Conservation (phyloP, 2,113 vertebrate genomes). For the Syngnathus typhle region DNA sequence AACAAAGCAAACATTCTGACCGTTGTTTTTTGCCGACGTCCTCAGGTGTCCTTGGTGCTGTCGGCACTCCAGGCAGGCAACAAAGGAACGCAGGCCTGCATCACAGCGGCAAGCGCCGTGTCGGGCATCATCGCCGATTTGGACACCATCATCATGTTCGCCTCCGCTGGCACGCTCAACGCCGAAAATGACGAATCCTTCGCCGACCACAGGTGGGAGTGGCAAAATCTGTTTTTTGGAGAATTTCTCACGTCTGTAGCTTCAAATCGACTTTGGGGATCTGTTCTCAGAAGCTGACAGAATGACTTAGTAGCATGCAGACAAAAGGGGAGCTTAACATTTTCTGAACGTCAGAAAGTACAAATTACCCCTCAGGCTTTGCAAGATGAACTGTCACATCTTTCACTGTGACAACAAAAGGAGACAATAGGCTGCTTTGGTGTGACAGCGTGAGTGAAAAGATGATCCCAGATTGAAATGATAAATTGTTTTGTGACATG, state of each 20-base stretch:
- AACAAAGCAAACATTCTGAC: too few species aligned
- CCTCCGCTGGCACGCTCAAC: slow-evolving; percentile 92
- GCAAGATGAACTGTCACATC: slow-evolving; percentile 23
- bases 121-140: slow-evolving; percentile 96
- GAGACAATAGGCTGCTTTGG: background rate
- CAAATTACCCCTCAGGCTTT: slow-evolving; percentile 38
- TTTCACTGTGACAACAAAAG: slow-evolving; percentile 1
- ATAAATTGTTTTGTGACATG: background rate
- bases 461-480: background rate
- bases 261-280: slow-evolving; percentile 5
- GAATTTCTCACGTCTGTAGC: slow-evolving; percentile 3
- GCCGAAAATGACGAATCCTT: slow-evolving; percentile 94
- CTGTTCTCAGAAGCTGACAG: slow-evolving; percentile 33
- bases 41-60: slow-evolving; percentile 90
- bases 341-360: slow-evolving; percentile 28
- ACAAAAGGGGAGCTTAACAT: slow-evolving; percentile 16
- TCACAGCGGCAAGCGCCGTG: slow-evolving; percentile 90
- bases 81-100: slow-evolving; percentile 96
- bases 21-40: slow-evolving; percentile 13
- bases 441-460: background rate
- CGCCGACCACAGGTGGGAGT: slow-evolving; percentile 88
- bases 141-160: slow-evolving; percentile 99
- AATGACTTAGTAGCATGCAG: slow-evolving; percentile 39
- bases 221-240: background rate
- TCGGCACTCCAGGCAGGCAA: slow-evolving; percentile 97